Evolutionary conservation across 2,113 vertebrate genomes (phyloP).

Genomic region (Odontophorus gujanensis): DNA sequence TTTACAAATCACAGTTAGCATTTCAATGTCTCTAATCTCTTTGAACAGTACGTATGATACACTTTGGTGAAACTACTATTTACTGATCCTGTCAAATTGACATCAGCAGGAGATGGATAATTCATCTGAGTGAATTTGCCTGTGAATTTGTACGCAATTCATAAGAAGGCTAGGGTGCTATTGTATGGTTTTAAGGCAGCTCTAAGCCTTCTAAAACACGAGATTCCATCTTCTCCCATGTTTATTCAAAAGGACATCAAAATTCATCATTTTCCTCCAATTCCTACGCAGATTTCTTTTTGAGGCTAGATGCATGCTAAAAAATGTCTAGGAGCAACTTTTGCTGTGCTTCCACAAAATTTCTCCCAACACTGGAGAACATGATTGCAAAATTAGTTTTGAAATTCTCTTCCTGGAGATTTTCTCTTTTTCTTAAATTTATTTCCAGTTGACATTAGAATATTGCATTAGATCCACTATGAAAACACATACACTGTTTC

Average conservation of each 20-base stretch:
- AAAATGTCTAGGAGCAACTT: background rate
- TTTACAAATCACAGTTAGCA: background rate
- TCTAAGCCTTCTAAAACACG: background rate
- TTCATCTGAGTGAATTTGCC: background rate
- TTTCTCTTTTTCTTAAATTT: background rate
- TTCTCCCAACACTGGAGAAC: background rate
- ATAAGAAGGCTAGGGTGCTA: background rate
- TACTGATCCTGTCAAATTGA: slow-evolving; percentile 2
- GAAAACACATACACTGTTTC: background rate
- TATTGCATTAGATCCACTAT: background rate
- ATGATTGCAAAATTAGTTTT: background rate
- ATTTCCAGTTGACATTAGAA: background rate
- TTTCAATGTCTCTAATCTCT: background rate
- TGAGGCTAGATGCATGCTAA: background rate
- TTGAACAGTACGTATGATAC: background rate
- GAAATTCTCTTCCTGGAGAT: background rate
- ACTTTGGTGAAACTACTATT: background rate
- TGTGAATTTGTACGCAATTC: background rate
- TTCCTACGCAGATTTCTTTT: background rate
- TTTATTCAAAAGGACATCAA: background rate
- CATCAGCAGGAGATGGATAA: background rate
- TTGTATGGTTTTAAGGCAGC: background rate
- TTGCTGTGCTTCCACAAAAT: background rate
- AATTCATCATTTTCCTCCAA: background rate
- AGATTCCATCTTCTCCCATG: background rate